Evolutionary conservation across 2,113 vertebrate genomes (phyloP), one percentile per base, ranked within the genome.

Genomic region (Isurus oxyrinchus): DNA sequence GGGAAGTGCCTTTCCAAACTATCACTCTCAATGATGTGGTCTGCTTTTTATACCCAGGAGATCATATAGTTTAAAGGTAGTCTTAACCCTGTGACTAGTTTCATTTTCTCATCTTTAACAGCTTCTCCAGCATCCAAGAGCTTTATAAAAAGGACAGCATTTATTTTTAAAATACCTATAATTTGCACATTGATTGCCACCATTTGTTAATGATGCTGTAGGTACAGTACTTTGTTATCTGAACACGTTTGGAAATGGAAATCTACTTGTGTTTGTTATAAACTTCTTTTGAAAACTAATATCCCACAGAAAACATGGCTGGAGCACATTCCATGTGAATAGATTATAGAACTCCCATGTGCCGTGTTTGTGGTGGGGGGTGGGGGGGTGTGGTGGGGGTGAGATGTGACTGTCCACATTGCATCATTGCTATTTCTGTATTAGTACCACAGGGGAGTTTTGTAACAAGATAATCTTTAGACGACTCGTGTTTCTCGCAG

Each of bases 401-500:
- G 49, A 35, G 27, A n/a, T 84, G n/a, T n/a, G 55, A 91, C 10
- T 14, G 27, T 11, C 88, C 57, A 59, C 53, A 91, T 16, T 91
- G 25, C 21, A 49, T 31, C 27, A 69, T 53, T 76, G 27, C 66
- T 35, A 7, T 69, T 55, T 21, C 63, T 72, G 53, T 49, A 35
- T 23, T 95, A 1, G 44, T 8, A 16, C 67, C 27, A 49, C 66
- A 95, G 63, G 94, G 66, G 66, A 55, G 40, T 27, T 53, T 55
- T 95, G 23, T 95, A 55, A 95, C 94, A 55, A 72, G 66, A 72
- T 72, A 72, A 95, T 72, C 44, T 69, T 72, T 16, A 95, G 66
- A 23, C 63, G 35, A 10, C 23, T 21, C 14, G 13, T 55, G 40
- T 95, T 35, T 69, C 40, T 49, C 59, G 49, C 63, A 66, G 93